Evolutionary conservation across 2,888 invertebrate genomes (phyloP), one percentile per base, ranked within the genome.

Genomic region (Drosophila anomelani): DNA sequence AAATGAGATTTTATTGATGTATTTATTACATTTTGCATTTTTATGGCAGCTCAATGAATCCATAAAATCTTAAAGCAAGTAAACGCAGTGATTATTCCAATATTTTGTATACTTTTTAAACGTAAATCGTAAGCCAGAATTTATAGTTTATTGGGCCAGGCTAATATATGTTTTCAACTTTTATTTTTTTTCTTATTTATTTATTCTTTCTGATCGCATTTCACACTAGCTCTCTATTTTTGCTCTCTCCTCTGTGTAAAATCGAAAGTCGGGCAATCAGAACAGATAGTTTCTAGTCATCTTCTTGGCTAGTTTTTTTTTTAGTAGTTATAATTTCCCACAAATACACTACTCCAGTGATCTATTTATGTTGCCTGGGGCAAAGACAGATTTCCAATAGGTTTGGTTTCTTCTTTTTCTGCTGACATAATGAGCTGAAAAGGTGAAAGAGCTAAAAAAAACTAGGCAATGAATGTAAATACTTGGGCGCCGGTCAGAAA

Each of bases 371-470:
- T 29, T 29, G 23, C 15, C 15, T 10, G 46, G 34, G 8, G 13
- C 17, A n/a, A n/a, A n/a, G n/a, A n/a, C n/a, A n/a, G 23, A 49
- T 63, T 63, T 63, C 34, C 63, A 41, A 63, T 60, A 34, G n/a
- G n/a, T n/a, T n/a, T n/a, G 15, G 7, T 17, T 26, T 61, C 12
- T 47, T 10, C 12, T 46, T 36, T 57, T 46, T 44, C 43, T 61
- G 26, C 43, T 62, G 63, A 62, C 62, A 64, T 64, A 64, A 64
- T 62, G 63, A 43, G 62, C 63, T 41, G 17, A 34, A 64, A 55
- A 55, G 20, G 1, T 39, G 59, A 54, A 59, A 54, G 59, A 29
- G n/a, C n/a, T 12, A 15, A 2, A 54, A 38, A 54, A 54, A 54
- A 54, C n/a, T n/a, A n/a, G n/a, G 0, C 34, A 38, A 54, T 38